phyloP scores from a whole-genome alignment of 2,888 invertebrate genomes.

The Drosophila neonasuta region DNA sequence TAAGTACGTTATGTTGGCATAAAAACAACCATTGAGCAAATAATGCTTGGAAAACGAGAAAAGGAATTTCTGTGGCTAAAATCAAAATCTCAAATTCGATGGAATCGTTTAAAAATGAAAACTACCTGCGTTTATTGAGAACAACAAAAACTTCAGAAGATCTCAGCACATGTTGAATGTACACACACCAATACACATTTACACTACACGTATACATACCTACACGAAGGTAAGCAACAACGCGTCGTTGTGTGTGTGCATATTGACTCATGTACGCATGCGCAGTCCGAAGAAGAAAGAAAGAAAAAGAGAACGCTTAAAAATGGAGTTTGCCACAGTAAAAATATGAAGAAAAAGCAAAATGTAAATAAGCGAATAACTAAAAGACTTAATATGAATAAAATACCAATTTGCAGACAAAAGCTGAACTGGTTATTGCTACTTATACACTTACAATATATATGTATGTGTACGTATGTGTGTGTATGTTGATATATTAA shows the following conservation, averaged over 20 bases:
- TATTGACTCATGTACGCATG: slow-evolving; percentile 4
- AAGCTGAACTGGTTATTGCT: slow-evolving; percentile 43
- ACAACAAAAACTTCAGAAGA: slow-evolving; percentile 1
- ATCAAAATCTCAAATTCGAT: neutral
- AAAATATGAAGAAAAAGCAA: slow-evolving; percentile 2
- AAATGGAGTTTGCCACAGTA: slow-evolving; percentile 11
- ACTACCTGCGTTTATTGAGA: slow-evolving; percentile 24
- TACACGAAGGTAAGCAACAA: neutral
- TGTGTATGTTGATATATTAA: slow-evolving; percentile 9
- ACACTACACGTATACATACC: neutral
- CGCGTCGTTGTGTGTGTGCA: neutral
- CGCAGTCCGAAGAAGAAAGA: neutral
- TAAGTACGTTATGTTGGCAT: slow-evolving; percentile 50
- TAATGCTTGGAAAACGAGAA: neutral
- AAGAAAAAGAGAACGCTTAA: neutral
- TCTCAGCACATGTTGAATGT: neutral
- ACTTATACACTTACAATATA: slow-evolving; percentile 5
- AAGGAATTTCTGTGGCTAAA: neutral
- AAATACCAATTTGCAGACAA: slow-evolving; percentile 32
- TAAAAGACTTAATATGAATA: slow-evolving; percentile 46
- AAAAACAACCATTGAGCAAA: slow-evolving; percentile 60
- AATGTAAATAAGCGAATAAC: slow-evolving; percentile 11
- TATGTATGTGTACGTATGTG: neutral
- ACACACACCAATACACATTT: neutral
- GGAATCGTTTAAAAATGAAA: slow-evolving; percentile 10